Evolutionary conservation across 1,140 invertebrate genomes (phyloP).

Genomic region (Drosophila kepulauana): DNA sequence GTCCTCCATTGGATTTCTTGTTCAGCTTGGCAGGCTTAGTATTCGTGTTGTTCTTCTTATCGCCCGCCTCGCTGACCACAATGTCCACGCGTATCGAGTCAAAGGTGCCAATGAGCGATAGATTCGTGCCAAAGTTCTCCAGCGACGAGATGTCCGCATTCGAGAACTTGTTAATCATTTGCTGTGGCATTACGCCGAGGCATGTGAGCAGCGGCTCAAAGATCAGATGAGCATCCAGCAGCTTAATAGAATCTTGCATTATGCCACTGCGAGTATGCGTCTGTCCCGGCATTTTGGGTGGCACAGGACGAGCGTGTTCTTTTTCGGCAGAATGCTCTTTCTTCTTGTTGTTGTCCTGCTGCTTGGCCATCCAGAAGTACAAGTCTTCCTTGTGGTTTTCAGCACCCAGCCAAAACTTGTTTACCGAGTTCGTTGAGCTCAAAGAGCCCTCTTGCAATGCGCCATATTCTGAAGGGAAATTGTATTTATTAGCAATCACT

Average conservation of each 20-base stretch:
- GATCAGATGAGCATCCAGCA: conserved; percentile 96
- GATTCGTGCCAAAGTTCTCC: conserved; percentile 95
- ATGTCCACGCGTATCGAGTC: conserved; percentile 96
- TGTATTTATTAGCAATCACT: background rate
- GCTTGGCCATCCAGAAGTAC: conserved; percentile 98
- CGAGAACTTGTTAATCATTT: conserved; percentile 88
- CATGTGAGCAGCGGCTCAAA: conserved; percentile 94
- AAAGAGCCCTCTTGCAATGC: conserved; percentile 90
- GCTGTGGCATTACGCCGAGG: conserved; percentile 94
- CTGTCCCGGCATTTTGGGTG: conserved; percentile 64
- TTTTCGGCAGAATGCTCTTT: conserved; percentile 73
- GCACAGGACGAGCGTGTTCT: conserved; percentile 63
- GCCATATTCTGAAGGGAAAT: conserved; percentile 87
- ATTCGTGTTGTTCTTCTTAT: conserved; percentile 61
- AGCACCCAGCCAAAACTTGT: conserved; percentile 85
- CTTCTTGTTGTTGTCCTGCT: conserved; percentile 89
- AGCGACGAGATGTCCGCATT: conserved; percentile 87
- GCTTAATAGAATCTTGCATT: conserved; percentile 92
- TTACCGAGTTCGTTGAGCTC: conserved; percentile 86
- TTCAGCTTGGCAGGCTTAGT: conserved; percentile 62
- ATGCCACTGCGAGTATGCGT: conserved; percentile 84
- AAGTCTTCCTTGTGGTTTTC: conserved; percentile 91
- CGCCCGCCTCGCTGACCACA: conserved; percentile 93
- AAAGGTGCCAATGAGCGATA: conserved; percentile 94
- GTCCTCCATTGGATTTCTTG: conserved; percentile 84